Evolutionary conservation across 35 echinoderm and acorn worm species (phyloP), one percentile per base, ranked within the genome.

Genomic region (Patiria miniata): DNA sequence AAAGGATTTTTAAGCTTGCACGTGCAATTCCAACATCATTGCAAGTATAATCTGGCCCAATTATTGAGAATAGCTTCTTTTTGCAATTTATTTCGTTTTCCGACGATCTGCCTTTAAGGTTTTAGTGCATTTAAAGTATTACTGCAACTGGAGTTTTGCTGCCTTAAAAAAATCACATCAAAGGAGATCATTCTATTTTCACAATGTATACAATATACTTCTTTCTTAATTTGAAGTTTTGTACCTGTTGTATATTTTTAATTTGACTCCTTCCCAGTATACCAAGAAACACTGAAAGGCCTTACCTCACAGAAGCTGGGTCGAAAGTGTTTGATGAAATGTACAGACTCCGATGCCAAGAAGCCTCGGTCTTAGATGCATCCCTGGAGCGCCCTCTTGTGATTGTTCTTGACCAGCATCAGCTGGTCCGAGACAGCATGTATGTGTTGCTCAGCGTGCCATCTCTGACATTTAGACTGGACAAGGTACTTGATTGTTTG

Each of bases 251-350:
- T 22, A 77, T 39, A 12, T 85, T 39, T 34, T 15, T 2, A 60
- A 37, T 80, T 87, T 42, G 50, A 14, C 53, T 47, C 32, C 36
- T 40, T 73, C 34, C 15, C 73, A 97, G 95, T 36, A 82, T 56
- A 58, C 92, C 92, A 16, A 78, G 88, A 18, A 87, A 77, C 8
- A 92, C 86, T 36, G 89, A 94, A 34, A 88, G 93, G 55, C 96
- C 89, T 7, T 99, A 99, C 78, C 83, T 99, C 21, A 87, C 92
- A 23, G 96, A 99, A 80, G 93, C 93, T 39, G 96, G 93, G 3
- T 30, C 93, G 36, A 78, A 58, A 61, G 86, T 84, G 15, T 85
- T 99, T 38, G 93, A 94, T 78, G 28, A 68, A 40, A n/a, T 99
- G n/a, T 95, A 95, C 68, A 60, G 86, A 73, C 37, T 99, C 16